Percentiles rank a stretch among this genome's conserved stretches.
Evolutionary conservation across 2,113 vertebrate species (phyloP).

Genomic region (Plotosus lineatus): DNA sequence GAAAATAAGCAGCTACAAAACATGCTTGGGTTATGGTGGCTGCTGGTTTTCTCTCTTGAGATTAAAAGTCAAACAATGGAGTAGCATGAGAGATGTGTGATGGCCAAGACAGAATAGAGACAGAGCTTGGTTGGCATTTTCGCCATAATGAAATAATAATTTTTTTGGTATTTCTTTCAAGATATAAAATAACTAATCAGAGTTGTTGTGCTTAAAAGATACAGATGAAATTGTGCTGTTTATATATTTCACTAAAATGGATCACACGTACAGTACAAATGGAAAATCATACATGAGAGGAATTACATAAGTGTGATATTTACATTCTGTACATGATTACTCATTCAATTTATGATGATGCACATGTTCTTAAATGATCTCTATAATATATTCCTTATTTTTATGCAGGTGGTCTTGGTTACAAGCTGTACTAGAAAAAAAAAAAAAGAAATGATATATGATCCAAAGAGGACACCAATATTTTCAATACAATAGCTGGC

Average conservation of each 20-base stretch:
- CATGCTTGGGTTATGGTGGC: constrained; percentile 57
- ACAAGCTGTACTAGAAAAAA: constrained; percentile 11
- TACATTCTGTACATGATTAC: constrained; percentile 53
- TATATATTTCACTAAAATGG: constrained; percentile 50
- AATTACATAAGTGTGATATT: constrained; percentile 22
- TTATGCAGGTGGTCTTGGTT: constrained; percentile 11
- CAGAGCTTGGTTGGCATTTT: constrained; percentile 42
- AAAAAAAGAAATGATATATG: constrained; percentile 46
- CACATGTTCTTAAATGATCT: constrained; percentile 60
- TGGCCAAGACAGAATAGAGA: not conserved
- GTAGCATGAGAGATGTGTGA: constrained; percentile 27
- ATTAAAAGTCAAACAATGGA: constrained; percentile 15
- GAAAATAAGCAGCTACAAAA: constrained; percentile 56
- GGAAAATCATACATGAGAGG: constrained; percentile 23
- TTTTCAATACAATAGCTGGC: constrained; percentile 10
- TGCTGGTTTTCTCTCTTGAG: constrained; percentile 49
- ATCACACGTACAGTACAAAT: constrained; percentile 28
- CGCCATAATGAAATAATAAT: constrained; percentile 30
- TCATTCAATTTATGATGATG: constrained; percentile 54
- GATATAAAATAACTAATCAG: constrained; percentile 48
- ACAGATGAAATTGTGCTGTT: constrained; percentile 23
- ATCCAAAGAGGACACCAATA: constrained; percentile 21
- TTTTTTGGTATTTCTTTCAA: constrained; percentile 41
- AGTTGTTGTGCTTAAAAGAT: constrained; percentile 28
- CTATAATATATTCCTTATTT: constrained; percentile 50